Conservation (phyloP, 2,888 invertebrate species). For the Aspidapion aeneum region DNA sequence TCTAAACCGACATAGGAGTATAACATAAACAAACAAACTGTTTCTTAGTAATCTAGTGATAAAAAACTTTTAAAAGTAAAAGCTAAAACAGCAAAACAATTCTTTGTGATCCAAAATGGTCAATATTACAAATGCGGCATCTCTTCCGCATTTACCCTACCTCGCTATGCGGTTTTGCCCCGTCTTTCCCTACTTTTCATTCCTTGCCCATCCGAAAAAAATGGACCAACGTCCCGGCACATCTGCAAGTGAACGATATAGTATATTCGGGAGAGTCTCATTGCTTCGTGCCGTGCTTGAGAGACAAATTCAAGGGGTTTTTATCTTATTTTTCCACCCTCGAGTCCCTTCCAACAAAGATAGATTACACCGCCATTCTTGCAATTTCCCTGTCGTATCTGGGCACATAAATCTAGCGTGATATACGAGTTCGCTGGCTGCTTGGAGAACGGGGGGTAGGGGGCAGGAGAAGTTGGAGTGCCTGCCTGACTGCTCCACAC, state of each 20-base stretch:
- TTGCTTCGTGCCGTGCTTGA: constrained; percentile 46
- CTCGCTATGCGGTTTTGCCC: too few species aligned
- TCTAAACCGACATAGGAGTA: too few species aligned
- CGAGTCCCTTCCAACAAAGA: constrained; percentile 65
- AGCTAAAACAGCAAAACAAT: too few species aligned
- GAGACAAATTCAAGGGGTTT: constrained; percentile 49
- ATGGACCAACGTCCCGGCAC: constrained; percentile 36
- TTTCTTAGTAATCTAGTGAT: too few species aligned
- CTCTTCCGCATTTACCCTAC: too few species aligned
- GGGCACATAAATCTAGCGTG: constrained; percentile 82
- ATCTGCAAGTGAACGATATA: constrained; percentile 44
- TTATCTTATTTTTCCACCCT: constrained; percentile 49
- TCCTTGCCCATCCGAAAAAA: constrained; percentile 23
- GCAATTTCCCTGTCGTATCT: constrained; percentile 93
- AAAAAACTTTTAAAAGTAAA: too few species aligned
- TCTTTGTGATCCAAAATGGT: too few species aligned
- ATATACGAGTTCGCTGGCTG: constrained; percentile 69
- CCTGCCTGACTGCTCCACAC: too few species aligned
- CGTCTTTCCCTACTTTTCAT: too few species aligned
- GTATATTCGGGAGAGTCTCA: too few species aligned
- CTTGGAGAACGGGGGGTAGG: constrained; percentile 39
- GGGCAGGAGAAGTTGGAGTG: constrained; percentile 8
- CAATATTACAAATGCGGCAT: too few species aligned
- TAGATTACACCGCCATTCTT: constrained; percentile 90
- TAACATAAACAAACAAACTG: too few species aligned